A percentile compares a stretch with the other conserved stretches of the same genome.
phyloP scores from a whole-genome alignment of 2,113 vertebrate genomes.

The Hypocryptadius cinnamomeus region DNA sequence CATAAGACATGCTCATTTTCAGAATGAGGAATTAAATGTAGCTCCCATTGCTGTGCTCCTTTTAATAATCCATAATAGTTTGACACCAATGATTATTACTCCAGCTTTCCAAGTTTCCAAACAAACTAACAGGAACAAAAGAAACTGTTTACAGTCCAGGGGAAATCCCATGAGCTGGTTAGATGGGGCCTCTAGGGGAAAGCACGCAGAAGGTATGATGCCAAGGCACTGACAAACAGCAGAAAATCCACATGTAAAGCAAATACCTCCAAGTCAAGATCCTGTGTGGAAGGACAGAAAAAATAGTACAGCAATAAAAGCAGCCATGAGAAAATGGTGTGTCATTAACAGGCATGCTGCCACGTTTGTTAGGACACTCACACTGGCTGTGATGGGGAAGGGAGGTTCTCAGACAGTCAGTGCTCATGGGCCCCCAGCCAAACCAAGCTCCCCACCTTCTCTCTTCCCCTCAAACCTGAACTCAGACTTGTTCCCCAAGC shows the following conservation, averaged over 20 bases:
- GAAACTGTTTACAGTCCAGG: not conserved
- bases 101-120: constrained; percentile 59
- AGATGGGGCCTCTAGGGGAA: not conserved
- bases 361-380: not conserved
- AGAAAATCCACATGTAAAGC: not conserved
- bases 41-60: constrained; percentile 7
- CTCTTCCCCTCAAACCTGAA: not conserved
- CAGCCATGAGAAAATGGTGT: not conserved
- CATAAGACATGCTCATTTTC: constrained; percentile 52
- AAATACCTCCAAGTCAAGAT: not conserved
- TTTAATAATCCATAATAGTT: constrained; percentile 64
- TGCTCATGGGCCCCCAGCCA: not conserved
- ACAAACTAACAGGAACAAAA: not conserved
- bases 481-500: not conserved
- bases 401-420: not conserved
- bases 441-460: not conserved
- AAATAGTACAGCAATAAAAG: not conserved
- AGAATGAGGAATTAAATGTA: constrained; percentile 51
- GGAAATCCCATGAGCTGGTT: not conserved
- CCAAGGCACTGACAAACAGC: not conserved
- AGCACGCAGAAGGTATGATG: not conserved
- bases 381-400: not conserved
- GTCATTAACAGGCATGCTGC: not conserved
- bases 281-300: not conserved
- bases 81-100: constrained; percentile 55